A percentile compares a stretch with the other conserved stretches of the same genome.
These are phyloP conservation scores for Psilopogon haemacephalus DNA, from an alignment of 2,113 vertebrate genomes.

Conservation along the genomic window DNA sequence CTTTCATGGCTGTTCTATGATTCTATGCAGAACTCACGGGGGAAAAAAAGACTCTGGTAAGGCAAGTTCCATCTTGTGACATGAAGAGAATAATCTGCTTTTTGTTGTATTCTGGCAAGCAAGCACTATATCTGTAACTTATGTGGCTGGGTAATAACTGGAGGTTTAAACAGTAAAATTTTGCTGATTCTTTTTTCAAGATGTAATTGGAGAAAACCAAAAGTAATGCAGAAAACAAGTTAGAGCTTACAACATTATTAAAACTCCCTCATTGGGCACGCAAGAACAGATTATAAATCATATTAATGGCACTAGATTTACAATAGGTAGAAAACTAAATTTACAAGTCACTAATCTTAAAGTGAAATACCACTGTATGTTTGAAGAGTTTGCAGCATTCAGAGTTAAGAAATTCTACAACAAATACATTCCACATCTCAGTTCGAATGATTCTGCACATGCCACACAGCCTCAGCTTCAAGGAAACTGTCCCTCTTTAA, in stretches of 20 bases:
- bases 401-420: not conserved
- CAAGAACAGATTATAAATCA: not conserved
- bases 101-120: not conserved
- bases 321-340: not conserved
- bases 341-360: not conserved
- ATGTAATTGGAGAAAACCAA: not conserved
- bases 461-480: fast-evolving
- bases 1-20: not conserved
- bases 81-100: not conserved
- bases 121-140: not conserved
- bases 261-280: not conserved
- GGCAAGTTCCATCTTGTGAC: not conserved
- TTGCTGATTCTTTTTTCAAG: not conserved
- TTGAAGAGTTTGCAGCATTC: not conserved
- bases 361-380: not conserved
- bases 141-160: not conserved
- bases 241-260: not conserved
- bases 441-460: not conserved
- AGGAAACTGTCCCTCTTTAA: not conserved
- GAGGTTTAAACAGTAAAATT: not conserved
- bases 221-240: not conserved
- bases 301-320: not conserved
- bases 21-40: not conserved
- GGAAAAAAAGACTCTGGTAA: not conserved
- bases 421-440: not conserved